phyloP scores from a whole-genome alignment of 2,113 vertebrate species.

The Xiphorhynchus elegans region DNA sequence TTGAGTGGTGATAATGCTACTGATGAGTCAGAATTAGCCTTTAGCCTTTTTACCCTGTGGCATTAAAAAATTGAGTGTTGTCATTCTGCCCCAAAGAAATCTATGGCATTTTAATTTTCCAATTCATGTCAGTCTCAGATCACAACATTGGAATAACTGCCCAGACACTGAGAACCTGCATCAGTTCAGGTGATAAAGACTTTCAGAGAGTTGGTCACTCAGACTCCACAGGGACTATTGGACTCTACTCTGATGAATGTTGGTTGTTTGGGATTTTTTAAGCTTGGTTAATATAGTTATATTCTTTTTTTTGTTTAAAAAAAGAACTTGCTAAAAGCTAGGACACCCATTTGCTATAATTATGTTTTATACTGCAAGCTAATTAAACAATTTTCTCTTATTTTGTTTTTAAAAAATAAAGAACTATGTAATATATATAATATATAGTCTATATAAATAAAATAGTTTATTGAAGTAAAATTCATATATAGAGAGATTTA shows the following conservation, averaged over 20 bases:
- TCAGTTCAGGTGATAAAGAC: neutral
- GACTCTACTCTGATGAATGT: neutral
- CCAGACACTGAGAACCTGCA: neutral
- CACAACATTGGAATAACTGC: neutral
- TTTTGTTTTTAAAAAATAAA: neutral
- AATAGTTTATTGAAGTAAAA: neutral
- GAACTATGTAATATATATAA: no score
- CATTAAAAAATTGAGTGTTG: neutral
- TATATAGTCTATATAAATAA: neutral
- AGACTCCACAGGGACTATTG: fast-evolving
- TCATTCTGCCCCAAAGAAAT: neutral
- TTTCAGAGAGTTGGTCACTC: neutral
- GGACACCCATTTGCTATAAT: neutral
- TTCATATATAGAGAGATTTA: no score
- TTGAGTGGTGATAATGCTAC: neutral
- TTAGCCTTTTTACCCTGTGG: neutral
- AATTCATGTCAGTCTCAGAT: neutral
- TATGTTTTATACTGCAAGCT: neutral
- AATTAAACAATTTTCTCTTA: neutral
- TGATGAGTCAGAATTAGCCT: neutral
- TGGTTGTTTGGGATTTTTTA: no score
- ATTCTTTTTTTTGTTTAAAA: neutral
- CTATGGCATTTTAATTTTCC: neutral
- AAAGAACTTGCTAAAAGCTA: neutral
- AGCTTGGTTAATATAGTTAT: neutral